Evolutionary conservation across 2,888 invertebrate genomes (phyloP).

Genomic region (Lithophane leautieri): DNA sequence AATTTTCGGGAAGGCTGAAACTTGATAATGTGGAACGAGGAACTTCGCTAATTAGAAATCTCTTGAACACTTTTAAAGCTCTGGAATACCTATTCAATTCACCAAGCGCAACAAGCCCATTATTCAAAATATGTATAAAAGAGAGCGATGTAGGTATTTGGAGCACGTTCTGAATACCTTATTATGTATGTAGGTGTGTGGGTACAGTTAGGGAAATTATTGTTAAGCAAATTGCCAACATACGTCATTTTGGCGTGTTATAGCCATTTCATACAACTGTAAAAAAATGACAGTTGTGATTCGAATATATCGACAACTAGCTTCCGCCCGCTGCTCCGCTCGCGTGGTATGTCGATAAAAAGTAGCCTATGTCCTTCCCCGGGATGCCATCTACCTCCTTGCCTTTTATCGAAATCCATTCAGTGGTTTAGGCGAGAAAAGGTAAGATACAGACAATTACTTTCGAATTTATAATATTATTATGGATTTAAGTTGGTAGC

Average conservation of each 20-base stretch:
- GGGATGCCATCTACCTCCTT: too few species aligned
- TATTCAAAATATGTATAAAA: constrained; percentile 11
- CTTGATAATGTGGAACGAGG: constrained; percentile 13
- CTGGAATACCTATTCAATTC: constrained; percentile 15
- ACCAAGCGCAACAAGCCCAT: not conserved
- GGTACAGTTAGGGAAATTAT: not conserved
- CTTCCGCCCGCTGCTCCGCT: too few species aligned
- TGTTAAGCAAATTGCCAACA: not conserved
- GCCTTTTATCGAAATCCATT: too few species aligned
- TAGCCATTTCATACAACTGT: not conserved
- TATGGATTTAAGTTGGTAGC: not conserved
- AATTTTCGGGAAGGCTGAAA: constrained; percentile 36
- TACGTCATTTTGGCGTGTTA: not conserved
- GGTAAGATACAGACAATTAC: too few species aligned
- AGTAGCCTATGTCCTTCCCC: too few species aligned
- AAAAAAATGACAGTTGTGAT: not conserved
- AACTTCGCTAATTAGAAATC: constrained; percentile 38
- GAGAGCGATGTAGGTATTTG: constrained; percentile 6
- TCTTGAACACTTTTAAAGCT: constrained; percentile 25
- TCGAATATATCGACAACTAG: not conserved
- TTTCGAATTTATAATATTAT: too few species aligned
- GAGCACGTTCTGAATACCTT: not conserved
- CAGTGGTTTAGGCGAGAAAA: too few species aligned
- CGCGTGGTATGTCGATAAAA: too few species aligned
- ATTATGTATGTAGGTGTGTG: not conserved